Evolutionary conservation across 2,888 invertebrate genomes (phyloP), one percentile per base, ranked within the genome.

Genomic region (Cyrtodaria siliqua): DNA sequence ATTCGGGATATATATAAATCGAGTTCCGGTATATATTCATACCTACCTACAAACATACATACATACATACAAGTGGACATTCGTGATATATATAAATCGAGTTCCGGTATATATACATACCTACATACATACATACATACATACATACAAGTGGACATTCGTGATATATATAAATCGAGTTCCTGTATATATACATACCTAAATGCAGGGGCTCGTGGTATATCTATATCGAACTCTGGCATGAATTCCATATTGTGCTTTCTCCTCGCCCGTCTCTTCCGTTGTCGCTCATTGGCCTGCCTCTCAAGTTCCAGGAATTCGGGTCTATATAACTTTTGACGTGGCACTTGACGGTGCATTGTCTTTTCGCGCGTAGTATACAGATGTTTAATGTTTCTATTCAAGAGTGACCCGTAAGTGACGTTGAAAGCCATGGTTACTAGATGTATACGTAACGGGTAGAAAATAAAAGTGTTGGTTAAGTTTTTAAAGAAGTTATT

Each of bases 321-420:
- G 0, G 79, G 68, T 40, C 66, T 62, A 63, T 79, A 75, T 20
- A 79, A 59, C 33, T 71, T 71, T 29, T 74, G 59, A 18, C 68
- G 59, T 3, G 79, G 74, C 1, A 62, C 27, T 3, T 59, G 62
- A 8, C 67, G 56, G 23, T 75, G 74, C 79, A 68, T 80, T 0
- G 80, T 76, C 47, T 76, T 76, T 49, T 76, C 71, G 18, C 80
- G 57, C 6, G 80, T 80, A 40, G 80, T 80, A 57, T 80, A 80
- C 29, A 80, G 42, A 57, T 80, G 80, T 44, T 80, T 80, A 12
- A 80, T 80, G 33, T 76, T 73, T 1, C 57, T 63, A 24, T 33
- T 26, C 33, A 42, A 50, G 18, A 80, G 20, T 20, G 49, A 53
- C 33, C 80, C 73, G 38, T 80, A 80, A 18, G 80, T 76, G 6